A percentile compares a stretch with the other conserved stretches of the same genome.
phyloP scores from a whole-genome alignment of 1,140 invertebrate genomes.

The Drosophila asahinai region DNA sequence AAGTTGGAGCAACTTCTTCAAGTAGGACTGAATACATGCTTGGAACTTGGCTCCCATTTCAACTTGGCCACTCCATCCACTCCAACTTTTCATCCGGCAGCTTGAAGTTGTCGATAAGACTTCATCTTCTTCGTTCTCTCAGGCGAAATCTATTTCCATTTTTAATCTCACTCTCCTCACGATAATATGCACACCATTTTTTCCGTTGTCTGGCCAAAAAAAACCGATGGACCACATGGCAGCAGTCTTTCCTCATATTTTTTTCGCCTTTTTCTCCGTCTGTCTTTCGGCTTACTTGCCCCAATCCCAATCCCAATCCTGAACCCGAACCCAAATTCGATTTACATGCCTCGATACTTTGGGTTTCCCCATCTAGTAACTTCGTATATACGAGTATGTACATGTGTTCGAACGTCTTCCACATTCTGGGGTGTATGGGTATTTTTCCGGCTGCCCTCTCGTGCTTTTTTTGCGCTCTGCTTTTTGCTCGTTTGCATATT shows the following conservation, averaged over 20 bases:
- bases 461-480: conserved; percentile 53
- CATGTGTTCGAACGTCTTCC: background rate
- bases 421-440: conserved; percentile 23
- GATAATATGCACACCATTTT: conserved; percentile 51
- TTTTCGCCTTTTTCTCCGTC: conserved; percentile 20
- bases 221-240: conserved; percentile 51
- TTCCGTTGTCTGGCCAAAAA: conserved; percentile 54
- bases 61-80: conserved; percentile 10
- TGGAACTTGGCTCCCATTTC: conserved; percentile 5
- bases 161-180: conserved; percentile 51
- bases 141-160: conserved; percentile 36
- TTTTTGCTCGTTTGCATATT: conserved; percentile 79
- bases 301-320: conserved; percentile 21
- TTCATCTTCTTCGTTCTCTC: conserved; percentile 14
- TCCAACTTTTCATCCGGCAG: conserved; percentile 24
- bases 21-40: conserved; percentile 22
- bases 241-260: conserved; percentile 1
- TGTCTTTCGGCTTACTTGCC: conserved; percentile 29
- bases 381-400: background rate
- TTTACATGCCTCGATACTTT: conserved; percentile 74
- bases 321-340: conserved; percentile 57
- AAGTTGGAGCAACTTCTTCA: conserved; percentile 18
- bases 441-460: conserved; percentile 49
- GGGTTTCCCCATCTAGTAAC: conserved; percentile 41
- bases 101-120: conserved; percentile 35